A percentile compares a stretch with the other conserved stretches of the same genome.
Conservation (phyloP, 2,113 vertebrate species). For the Hydrolagus affinis region DNA sequence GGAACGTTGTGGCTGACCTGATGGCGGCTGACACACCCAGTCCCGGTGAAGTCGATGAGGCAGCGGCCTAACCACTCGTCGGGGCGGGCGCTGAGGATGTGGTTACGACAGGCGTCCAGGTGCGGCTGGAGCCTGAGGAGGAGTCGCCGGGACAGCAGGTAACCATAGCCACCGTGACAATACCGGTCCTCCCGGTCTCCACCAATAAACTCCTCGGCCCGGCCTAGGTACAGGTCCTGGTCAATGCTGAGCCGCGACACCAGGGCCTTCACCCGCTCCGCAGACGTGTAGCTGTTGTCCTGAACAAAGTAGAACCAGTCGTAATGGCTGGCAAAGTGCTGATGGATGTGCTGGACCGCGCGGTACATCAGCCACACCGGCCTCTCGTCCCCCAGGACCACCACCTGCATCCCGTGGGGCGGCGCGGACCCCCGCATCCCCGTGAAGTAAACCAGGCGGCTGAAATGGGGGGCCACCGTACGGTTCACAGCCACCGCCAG, state of each 20-base stretch:
- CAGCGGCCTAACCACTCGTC: constrained; percentile 97
- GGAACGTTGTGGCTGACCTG: constrained; percentile 67
- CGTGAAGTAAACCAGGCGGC: constrained; percentile 79
- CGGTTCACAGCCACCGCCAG: constrained; percentile 89
- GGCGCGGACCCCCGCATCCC: constrained; percentile 77
- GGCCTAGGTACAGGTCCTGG: constrained; percentile 81
- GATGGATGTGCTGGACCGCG: constrained; percentile 78
- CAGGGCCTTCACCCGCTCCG: constrained; percentile 71
- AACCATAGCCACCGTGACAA: constrained; percentile 89
- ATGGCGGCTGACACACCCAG: constrained; percentile 75
- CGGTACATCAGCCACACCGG: constrained; percentile 97
- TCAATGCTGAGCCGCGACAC: constrained; percentile 79
- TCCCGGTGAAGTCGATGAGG: constrained; percentile 84
- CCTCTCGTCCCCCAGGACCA: constrained; percentile 82
- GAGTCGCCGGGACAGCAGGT: constrained; percentile 82
- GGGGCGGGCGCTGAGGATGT: constrained; percentile 85
- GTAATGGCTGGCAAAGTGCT: constrained; percentile 76
- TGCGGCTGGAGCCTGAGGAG: constrained; percentile 73
- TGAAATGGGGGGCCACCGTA: constrained; percentile 81
- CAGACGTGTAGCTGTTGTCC: constrained; percentile 85
- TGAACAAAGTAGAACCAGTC: constrained; percentile 95
- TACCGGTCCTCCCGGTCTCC: constrained; percentile 81
- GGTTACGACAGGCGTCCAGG: constrained; percentile 82
- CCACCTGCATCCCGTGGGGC: constrained; percentile 81
- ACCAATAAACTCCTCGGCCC: constrained; percentile 85